A percentile compares a stretch with the other conserved stretches of the same genome.
phyloP scores from a whole-genome alignment of 1,140 invertebrate species.

The Sarcophaga peregrina region DNA sequence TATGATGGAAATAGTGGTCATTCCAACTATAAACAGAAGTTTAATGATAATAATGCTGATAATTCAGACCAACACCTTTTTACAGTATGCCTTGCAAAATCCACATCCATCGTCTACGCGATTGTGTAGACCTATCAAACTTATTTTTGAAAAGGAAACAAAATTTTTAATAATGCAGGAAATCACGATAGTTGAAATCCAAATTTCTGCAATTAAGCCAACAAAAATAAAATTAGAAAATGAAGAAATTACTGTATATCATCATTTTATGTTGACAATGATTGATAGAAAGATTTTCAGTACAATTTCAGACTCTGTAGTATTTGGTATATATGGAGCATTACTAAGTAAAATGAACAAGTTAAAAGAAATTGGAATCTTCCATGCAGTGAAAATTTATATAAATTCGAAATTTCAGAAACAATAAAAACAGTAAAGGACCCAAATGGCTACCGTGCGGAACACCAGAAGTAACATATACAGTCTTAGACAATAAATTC shows the following conservation, averaged over 20 bases:
- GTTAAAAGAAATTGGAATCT: not conserved
- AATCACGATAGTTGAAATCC: too few species aligned
- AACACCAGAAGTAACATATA: too few species aligned
- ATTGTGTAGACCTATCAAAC: too few species aligned
- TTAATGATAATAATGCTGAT: slow-evolving; percentile 13
- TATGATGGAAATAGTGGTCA: not conserved
- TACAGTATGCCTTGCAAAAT: slow-evolving; percentile 25
- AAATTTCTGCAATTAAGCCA: not conserved
- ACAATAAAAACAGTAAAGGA: too few species aligned
- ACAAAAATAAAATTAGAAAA: slow-evolving; percentile 18
- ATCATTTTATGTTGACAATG: slow-evolving; percentile 21
- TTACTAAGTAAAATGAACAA: slow-evolving; percentile 23
- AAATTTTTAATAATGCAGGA: too few species aligned
- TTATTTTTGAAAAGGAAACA: too few species aligned
- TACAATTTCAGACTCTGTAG: slow-evolving; percentile 7
- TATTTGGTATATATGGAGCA: slow-evolving; percentile 26
- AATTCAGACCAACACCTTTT: slow-evolving; percentile 8
- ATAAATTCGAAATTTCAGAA: not conserved
- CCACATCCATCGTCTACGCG: not conserved
- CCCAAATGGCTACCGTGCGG: too few species aligned
- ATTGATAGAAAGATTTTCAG: slow-evolving; percentile 24
- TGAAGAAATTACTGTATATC: not conserved
- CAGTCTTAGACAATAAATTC: too few species aligned
- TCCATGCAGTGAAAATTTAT: not conserved
- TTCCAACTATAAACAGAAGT: too few species aligned